These are phyloP conservation scores for Antedon bifida DNA, from an alignment of 35 echinoderm and acorn worm genomes.

Conservation along the genomic window DNA sequence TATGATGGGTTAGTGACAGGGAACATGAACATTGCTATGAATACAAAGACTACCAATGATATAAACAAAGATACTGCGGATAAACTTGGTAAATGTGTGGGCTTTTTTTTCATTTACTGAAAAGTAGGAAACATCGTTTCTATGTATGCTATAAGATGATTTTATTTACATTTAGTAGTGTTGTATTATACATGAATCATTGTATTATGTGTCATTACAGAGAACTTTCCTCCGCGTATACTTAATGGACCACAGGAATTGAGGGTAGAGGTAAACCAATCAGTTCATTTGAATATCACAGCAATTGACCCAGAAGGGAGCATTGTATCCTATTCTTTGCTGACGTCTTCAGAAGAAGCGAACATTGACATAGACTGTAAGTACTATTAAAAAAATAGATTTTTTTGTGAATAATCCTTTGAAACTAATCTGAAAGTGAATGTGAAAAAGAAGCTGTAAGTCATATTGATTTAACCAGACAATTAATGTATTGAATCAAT, in stretches of 20 bases:
- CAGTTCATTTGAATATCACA: neutral
- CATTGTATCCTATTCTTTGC: neutral
- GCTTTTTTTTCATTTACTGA: no score
- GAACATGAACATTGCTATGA: neutral
- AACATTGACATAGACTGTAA: neutral
- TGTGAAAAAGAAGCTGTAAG: no score
- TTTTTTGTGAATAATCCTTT: no score
- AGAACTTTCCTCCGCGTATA: neutral
- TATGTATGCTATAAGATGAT: no score
- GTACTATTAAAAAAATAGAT: neutral
- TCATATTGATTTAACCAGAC: no score
- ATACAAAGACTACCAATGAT: neutral
- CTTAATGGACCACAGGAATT: neutral
- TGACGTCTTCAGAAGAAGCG: neutral
- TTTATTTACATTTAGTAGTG: no score
- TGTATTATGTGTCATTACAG: no score
- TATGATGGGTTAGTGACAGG: neutral
- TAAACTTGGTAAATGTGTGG: neutral
- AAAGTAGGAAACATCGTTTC: no score
- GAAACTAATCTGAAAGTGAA: no score
- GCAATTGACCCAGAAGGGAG: neutral
- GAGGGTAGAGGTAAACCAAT: neutral
- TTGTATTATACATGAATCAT: no score
- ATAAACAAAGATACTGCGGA: neutral
- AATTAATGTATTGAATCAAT: no score